Evolutionary conservation across 2,888 invertebrate genomes (phyloP).

Genomic region (Frankliniella fusca): DNA sequence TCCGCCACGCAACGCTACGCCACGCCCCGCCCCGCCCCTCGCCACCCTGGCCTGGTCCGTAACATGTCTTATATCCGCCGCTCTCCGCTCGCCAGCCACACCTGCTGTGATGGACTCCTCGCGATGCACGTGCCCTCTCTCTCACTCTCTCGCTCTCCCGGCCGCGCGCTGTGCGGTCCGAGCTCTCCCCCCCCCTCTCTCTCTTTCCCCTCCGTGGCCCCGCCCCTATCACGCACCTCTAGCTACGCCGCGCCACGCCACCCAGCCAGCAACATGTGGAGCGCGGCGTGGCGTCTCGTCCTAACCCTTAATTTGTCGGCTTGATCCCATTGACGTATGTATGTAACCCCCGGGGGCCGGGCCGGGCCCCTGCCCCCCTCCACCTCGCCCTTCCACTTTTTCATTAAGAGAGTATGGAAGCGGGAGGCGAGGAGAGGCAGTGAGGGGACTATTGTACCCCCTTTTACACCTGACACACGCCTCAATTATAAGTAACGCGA

Average conservation of each 20-base stretch:
- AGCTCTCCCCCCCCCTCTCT: background rate
- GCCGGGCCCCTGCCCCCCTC: background rate
- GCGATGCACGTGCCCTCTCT: background rate
- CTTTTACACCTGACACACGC: background rate
- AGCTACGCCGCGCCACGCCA: background rate
- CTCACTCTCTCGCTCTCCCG: background rate
- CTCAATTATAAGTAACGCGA: background rate
- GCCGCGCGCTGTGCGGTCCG: conserved; percentile 5
- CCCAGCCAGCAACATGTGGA: conserved; percentile 6
- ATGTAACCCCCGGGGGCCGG: background rate
- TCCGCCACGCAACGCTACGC: no score
- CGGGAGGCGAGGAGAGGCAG: no score
- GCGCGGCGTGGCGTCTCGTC: background rate
- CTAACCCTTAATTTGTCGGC: conserved; percentile 6
- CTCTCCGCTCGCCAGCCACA: background rate
- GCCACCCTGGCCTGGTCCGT: no score
- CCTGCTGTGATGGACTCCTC: background rate
- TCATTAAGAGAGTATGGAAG: no score
- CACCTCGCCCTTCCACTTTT: background rate
- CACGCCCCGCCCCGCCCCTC: no score
- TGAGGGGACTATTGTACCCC: no score
- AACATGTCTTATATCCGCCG: no score
- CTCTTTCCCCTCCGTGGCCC: background rate
- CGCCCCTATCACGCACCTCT: conserved; percentile 11
- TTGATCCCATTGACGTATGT: background rate